Base-by-base conservation (phyloP, 2,113 vertebrate genomes). In the Piaya cayana region DNA sequence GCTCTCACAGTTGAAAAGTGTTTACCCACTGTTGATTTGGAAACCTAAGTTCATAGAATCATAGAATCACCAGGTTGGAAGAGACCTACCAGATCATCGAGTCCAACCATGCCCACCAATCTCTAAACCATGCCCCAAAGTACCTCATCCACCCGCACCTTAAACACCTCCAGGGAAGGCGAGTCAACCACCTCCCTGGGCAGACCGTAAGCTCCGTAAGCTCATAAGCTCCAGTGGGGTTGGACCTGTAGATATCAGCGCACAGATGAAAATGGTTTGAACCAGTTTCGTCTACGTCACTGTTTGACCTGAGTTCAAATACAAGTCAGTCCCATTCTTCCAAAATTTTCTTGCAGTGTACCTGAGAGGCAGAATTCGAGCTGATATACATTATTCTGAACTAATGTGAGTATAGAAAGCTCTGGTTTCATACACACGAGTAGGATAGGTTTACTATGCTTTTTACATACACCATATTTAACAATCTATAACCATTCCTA, bases 31-130 rank as follows among this genome's bases (percentile, higher is more conserved):
- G 27, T 16, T 50, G 19, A 42, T 62, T n/a, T 74, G 64, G 55
- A 91, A 83, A 34, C 0, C 0, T 2, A 39, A 65, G 12, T 29
- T 86, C 83, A 12, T n/a, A n/a, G n/a, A n/a, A n/a, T n/a, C n/a
- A n/a, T n/a, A n/a, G n/a, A n/a, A n/a, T n/a, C n/a, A n/a, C n/a
- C n/a, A n/a, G n/a, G n/a, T n/a, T n/a, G n/a, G n/a, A n/a, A n/a
- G n/a, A n/a, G n/a, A n/a, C n/a, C n/a, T n/a, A n/a, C n/a, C n/a
- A n/a, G n/a, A n/a, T n/a, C n/a, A n/a, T n/a, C n/a, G n/a, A n/a
- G n/a, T n/a, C n/a, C n/a, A n/a, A n/a, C n/a, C n/a, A n/a, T n/a
- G n/a, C n/a, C n/a, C n/a, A n/a, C n/a, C n/a, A n/a, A n/a, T n/a
- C n/a, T n/a, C n/a, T n/a, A n/a, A n/a, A n/a, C n/a, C n/a, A n/a